These are phyloP conservation scores for Anthophora plumipes DNA, from an alignment of 2,888 invertebrate species.

Conservation along the genomic window DNA sequence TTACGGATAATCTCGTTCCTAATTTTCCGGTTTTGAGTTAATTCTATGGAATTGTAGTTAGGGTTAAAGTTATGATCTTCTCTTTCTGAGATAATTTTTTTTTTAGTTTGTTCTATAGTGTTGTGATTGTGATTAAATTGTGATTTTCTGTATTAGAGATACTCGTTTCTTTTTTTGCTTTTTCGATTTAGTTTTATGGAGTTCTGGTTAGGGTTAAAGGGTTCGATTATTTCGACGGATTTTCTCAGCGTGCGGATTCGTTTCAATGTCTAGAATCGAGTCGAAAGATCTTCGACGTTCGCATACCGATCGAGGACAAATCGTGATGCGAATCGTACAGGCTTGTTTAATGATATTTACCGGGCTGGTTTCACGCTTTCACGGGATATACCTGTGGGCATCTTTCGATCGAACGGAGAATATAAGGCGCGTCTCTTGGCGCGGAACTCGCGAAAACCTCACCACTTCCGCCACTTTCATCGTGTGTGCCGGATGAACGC, in stretches of 20 bases:
- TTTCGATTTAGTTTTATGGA: no score
- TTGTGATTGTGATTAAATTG: no score
- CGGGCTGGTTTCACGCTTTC: constrained; percentile 38
- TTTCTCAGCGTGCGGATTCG: constrained; percentile 48
- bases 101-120: no score
- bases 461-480: constrained; percentile 47
- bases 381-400: constrained; percentile 12
- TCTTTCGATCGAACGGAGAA: constrained; percentile 19
- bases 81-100: no score
- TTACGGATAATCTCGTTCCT: no score
- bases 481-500: constrained; percentile 7
- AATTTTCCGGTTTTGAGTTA: no score
- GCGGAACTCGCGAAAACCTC: constrained; percentile 12
- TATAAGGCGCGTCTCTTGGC: constrained; percentile 2
- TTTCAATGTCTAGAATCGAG: constrained; percentile 60
- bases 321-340: constrained; percentile 66
- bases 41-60: no score
- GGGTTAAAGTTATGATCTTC: no score
- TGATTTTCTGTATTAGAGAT: no score
- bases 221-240: constrained; percentile 4
- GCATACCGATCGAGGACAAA: constrained; percentile 73
- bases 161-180: no score
- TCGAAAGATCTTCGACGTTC: constrained; percentile 44
- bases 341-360: constrained; percentile 62
- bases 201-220: no score